Percentiles rank a stretch among this genome's conserved stretches.
These are phyloP conservation scores for Beroe forskalii DNA, from an alignment of 37 sponge, comb jelly and placozoan species.

Conservation along the genomic window DNA sequence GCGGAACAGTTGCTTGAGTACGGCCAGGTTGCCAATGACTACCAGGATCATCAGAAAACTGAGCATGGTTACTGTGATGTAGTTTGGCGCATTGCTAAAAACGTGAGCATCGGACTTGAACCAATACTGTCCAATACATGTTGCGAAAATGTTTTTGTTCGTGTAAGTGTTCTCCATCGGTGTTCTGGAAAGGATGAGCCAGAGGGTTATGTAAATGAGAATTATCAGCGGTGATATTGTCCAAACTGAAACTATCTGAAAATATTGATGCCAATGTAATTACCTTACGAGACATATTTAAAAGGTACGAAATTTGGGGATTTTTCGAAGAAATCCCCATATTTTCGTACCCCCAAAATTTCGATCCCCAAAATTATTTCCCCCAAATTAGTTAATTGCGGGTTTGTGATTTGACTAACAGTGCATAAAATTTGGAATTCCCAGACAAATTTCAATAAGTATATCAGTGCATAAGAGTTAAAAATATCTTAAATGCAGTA, in stretches of 20 bases:
- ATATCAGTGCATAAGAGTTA: no score
- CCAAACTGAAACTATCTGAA: slow-evolving; percentile 42
- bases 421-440: no score
- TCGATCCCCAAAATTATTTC: no score
- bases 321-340: no score
- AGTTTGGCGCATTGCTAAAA: background rate
- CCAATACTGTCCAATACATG: slow-evolving; percentile 61
- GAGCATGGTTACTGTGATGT: background rate
- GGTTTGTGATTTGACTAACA: no score
- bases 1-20: slow-evolving; percentile 36
- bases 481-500: no score
- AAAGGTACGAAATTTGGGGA: no score
- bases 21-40: slow-evolving; percentile 49
- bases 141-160: slow-evolving; percentile 6
- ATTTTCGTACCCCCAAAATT: no score
- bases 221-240: slow-evolving; percentile 27
- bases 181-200: slow-evolving; percentile 3
- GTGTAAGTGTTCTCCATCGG: background rate
- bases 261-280: background rate
- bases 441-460: no score
- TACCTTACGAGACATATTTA: no score
- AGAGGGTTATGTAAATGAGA: background rate
- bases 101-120: background rate
- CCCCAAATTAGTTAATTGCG: no score
- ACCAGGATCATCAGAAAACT: background rate